Evolutionary conservation across 1,140 invertebrate genomes (phyloP), one percentile per base, ranked within the genome.

Genomic region (Neodiprion virginianus): DNA sequence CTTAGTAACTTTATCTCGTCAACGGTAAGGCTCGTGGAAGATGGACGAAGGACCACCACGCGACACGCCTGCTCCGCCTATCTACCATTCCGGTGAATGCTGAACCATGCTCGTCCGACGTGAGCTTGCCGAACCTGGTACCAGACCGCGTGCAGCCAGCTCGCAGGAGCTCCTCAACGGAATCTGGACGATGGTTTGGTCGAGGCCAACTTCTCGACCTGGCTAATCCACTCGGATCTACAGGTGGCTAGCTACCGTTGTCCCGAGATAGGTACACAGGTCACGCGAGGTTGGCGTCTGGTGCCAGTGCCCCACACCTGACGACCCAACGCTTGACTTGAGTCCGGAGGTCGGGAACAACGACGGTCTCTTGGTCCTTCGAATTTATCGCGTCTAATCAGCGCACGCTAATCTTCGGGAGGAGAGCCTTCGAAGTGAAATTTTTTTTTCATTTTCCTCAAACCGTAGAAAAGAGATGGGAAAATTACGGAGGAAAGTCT

Each of bases 1-100:
- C 53, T 61, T 61, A 61, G 53, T 61, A 61, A 61, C 53, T 61
- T 61, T 61, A 61, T 61, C 53, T 61, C 53, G 53, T 61, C 53
- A 61, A 61, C 53, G 53, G 4, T 17, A 40, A 17, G 53, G 53
- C 11, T 17, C 53, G 11, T 17, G 53, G n/a, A 17, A 61, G 53
- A 61, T 61, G 53, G n/a, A 61, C 53, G 53, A 14, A 61, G 53
- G 53, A 61, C 53, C 53, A 61, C 53, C 53, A 8, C 11, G 53
- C 11, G 8, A 61, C 53, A 17, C 53, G 53, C 11, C 11, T 17
- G 28, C 28, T 40, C n/a, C 53, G n/a, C 11, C 53, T 61, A 61
- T 61, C 7, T 17, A 40, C 28, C 28, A 40, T 40, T 17, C 53
- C 11, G 53, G 11, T 17, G 53, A 8, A 61, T 40, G 28, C 28